These are phyloP conservation scores for Ascaphus truei DNA, from an alignment of 2,113 vertebrate genomes.

Conservation along the genomic window DNA sequence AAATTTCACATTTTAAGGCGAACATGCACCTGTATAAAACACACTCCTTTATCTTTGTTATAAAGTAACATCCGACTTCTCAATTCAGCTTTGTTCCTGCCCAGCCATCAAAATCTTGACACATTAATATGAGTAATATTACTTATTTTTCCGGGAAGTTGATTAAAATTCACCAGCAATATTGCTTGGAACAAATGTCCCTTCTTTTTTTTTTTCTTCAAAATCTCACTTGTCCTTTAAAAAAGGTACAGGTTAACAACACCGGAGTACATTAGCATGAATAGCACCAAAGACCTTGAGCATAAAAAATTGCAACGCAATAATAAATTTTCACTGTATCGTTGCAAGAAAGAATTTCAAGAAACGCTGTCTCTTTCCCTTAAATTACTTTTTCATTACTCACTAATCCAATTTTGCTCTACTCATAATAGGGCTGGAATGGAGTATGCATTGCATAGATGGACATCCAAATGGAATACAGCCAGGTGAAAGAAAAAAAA, in stretches of 20 bases:
- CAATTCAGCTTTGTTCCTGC: conserved; percentile 25
- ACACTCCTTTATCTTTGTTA: background rate
- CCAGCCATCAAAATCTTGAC: conserved; percentile 22
- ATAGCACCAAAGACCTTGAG: conserved; percentile 31
- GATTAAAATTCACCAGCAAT: conserved; percentile 33
- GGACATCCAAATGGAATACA: conserved; percentile 22
- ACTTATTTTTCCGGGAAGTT: conserved; percentile 38
- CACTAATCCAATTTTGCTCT: conserved; percentile 30
- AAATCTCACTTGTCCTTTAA: conserved; percentile 27
- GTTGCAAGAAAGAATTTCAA: conserved; percentile 37
- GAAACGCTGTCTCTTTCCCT: conserved; percentile 19
- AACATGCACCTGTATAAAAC: background rate
- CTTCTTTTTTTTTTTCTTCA: conserved; percentile 20
- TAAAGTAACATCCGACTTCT: background rate
- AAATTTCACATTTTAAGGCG: background rate
- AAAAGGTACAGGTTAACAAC: conserved; percentile 31
- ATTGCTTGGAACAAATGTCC: conserved; percentile 19
- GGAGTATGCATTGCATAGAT: conserved; percentile 30
- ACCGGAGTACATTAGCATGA: conserved; percentile 26
- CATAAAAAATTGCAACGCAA: conserved; percentile 36
- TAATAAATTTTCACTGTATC: conserved; percentile 38
- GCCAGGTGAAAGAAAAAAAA: background rate
- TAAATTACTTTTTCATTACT: conserved; percentile 36
- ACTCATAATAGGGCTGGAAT: conserved; percentile 38
- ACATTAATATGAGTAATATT: conserved; percentile 29